phyloP scores from a whole-genome alignment of 2,113 vertebrate genomes.

The Grammomys surdaster region DNA sequence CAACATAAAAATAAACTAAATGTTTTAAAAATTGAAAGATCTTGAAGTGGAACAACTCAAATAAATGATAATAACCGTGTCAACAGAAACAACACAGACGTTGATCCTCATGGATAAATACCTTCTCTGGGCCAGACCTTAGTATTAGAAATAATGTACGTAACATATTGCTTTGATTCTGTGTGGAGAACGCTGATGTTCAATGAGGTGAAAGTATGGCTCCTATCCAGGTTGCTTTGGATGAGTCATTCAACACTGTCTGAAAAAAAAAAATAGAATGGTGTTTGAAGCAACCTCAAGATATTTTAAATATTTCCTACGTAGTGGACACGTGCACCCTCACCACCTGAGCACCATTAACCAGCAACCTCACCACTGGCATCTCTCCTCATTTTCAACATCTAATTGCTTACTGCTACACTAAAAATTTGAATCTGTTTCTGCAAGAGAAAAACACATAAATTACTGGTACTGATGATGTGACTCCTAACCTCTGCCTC shows the following conservation, averaged over 20 bases:
- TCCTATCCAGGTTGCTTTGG: too few relatives aligned
- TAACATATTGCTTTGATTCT: neutral
- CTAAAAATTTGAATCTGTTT: neutral
- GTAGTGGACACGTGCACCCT: neutral
- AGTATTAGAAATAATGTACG: neutral
- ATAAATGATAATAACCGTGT: neutral
- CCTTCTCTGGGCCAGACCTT: neutral
- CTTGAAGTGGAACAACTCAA: neutral
- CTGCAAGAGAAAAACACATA: neutral
- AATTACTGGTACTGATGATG: neutral
- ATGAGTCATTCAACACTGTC: neutral
- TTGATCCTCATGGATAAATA: neutral
- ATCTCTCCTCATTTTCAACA: neutral
- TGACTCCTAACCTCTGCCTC: neutral
- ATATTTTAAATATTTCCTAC: neutral
- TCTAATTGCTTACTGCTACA: neutral
- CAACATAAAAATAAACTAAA: neutral
- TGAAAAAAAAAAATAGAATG: neutral
- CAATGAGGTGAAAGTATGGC: neutral
- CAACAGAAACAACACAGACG: neutral
- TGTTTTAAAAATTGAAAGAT: neutral
- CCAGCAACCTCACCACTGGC: neutral
- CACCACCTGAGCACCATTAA: neutral
- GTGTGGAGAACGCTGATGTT: neutral
- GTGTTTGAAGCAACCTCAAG: neutral